These are phyloP conservation scores for Drosophila fungiperda DNA, from an alignment of 2,888 invertebrate genomes.

Conservation along the genomic window DNA sequence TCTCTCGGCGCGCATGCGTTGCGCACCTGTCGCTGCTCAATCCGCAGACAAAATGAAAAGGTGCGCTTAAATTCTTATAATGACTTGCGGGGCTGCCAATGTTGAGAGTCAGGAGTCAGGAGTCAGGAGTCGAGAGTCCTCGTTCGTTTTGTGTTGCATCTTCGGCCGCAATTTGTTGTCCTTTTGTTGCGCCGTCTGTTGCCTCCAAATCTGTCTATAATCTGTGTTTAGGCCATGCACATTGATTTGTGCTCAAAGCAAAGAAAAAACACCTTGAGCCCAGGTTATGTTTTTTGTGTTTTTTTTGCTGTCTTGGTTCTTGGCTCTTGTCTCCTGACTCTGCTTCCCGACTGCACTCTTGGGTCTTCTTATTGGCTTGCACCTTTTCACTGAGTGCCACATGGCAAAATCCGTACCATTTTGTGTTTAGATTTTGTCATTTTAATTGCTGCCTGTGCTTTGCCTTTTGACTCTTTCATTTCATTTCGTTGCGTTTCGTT, in stretches of 20 bases:
- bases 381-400: constrained; percentile 61
- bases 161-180: constrained; percentile 75
- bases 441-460: constrained; percentile 72
- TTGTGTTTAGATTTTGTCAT: constrained; percentile 80
- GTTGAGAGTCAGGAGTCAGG: constrained; percentile 10
- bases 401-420: constrained; percentile 73
- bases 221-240: constrained; percentile 70
- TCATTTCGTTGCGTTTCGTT: constrained; percentile 21
- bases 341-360: constrained; percentile 40
- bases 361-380: constrained; percentile 63
- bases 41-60: constrained; percentile 68
- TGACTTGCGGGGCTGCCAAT: constrained; percentile 63
- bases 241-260: constrained; percentile 53
- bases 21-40: constrained; percentile 75
- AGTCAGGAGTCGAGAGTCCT: constrained; percentile 22
- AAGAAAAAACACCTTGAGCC: constrained; percentile 73
- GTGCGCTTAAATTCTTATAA: constrained; percentile 81
- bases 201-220: constrained; percentile 78
- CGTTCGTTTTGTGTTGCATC: constrained; percentile 59
- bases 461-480: constrained; percentile 34
- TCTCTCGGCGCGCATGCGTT: constrained; percentile 50
- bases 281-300: constrained; percentile 5
- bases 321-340: background rate
- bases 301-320: constrained; percentile 1
- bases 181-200: constrained; percentile 68